Conservation (phyloP, 2,797 vertebrate genomes). For the Chloroceryle inda region DNA sequence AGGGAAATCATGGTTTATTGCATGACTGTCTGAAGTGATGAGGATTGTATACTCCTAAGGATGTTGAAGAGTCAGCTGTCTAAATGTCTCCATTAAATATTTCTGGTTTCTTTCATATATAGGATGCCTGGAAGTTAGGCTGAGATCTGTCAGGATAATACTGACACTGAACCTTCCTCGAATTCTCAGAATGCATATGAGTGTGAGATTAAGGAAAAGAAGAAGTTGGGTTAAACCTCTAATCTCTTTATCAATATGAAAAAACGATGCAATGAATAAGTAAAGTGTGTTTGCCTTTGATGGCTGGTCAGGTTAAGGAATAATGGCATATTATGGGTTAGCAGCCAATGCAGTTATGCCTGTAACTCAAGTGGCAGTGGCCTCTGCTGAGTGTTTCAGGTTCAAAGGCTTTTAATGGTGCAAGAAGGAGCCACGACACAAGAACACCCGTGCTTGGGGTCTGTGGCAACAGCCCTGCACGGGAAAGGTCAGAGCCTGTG, state of each 20-base stretch:
- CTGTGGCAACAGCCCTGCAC: neutral
- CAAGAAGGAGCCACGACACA: neutral
- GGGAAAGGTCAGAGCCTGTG: neutral
- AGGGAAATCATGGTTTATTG: slow-evolving; percentile 28
- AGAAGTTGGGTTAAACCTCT: neutral
- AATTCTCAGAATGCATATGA: neutral
- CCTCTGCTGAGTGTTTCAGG: neutral
- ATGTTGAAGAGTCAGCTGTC: slow-evolving; percentile 23
- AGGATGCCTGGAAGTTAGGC: neutral
- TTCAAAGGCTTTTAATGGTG: neutral
- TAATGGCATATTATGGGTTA: neutral
- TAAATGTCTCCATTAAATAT: neutral
- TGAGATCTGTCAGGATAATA: neutral
- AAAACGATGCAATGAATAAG: neutral
- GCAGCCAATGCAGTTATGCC: neutral
- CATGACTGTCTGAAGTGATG: slow-evolving; percentile 5
- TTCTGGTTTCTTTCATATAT: neutral
- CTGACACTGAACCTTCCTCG: neutral
- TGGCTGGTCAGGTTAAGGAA: neutral
- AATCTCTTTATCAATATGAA: neutral
- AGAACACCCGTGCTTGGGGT: neutral
- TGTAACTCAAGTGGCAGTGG: neutral
- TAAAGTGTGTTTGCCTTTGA: neutral
- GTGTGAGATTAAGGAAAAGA: neutral
- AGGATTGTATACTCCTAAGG: slow-evolving; percentile 7